Base-by-base conservation (phyloP, 1,140 invertebrate species). In the Drosophila littoralis region DNA sequence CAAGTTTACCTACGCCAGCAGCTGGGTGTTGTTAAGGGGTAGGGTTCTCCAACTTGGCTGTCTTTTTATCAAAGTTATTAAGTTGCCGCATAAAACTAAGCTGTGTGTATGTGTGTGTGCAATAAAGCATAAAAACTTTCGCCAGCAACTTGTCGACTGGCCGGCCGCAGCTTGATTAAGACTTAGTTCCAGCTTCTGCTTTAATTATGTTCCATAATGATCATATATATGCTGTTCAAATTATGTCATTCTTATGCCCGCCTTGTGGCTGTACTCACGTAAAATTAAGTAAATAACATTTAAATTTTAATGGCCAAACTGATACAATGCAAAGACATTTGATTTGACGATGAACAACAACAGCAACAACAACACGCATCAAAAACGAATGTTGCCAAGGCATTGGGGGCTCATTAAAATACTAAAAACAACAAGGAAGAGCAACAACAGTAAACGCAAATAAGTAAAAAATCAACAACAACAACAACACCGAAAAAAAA, bases 51-150 rank as follows among this genome's bases (percentile, higher is more conserved):
- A 35, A 38, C 58, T 55, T 42, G 60, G 45, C 22, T 57, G 43
- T 36, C 32, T 66, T 72, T 70, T 72, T 79, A 79, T 69, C 77
- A 84, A 76, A 80, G 66, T 83, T 83, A 72, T 79, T 76, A 76
- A 79, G 58, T 76, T 63, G 40, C 46, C 42, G 40, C 68, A 69
- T 77, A 80, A 74, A 60, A 22, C 45, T 58, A 13, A 52, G 48
- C 46, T 69, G 7, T 32, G 6, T 12, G 28, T 51, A 9, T 52
- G 38, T 52, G 58, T 28, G 28, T 28, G 10, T 50, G 58, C 43
- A 40, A 54, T 57, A 65, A 51, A 75, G 61, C 63, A 65, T 77
- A 77, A 79, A 79, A 84, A 84, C 43, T 83, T 82, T 82, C 36
- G 36, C 36, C 43, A 17, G 55, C 46, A 55, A 42, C 13, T 57